Evolutionary conservation across 2,797 vertebrate species (phyloP).

Genomic region (Iguana delicatissima): DNA sequence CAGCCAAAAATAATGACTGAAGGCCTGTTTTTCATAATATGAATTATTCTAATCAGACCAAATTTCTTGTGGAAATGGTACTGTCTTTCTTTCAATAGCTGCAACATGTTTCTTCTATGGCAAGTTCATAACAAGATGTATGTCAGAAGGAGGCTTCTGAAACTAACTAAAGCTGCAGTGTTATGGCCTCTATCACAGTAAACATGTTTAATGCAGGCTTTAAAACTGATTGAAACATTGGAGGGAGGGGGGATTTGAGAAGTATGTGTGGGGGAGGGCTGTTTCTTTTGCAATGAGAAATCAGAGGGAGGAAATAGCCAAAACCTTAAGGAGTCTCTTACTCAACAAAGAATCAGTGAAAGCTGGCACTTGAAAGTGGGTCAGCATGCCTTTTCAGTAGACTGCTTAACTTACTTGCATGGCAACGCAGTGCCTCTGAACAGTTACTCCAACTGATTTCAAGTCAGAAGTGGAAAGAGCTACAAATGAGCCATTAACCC

Average conservation of each 20-base stretch:
- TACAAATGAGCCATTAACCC: slow-evolving; percentile 42
- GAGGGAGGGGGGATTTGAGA: neutral
- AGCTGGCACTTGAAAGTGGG: slow-evolving; percentile 67
- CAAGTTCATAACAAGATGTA: slow-evolving; percentile 60
- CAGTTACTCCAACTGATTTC: slow-evolving; percentile 43
- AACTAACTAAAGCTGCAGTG: slow-evolving; percentile 48
- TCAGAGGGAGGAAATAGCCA: slow-evolving; percentile 60
- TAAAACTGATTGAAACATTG: neutral
- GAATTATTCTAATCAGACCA: slow-evolving; percentile 69
- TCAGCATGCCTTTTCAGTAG: slow-evolving; percentile 58
- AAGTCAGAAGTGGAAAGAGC: slow-evolving; percentile 33
- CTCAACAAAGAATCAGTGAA: slow-evolving; percentile 62
- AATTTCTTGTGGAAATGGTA: slow-evolving; percentile 71
- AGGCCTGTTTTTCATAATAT: slow-evolving; percentile 73
- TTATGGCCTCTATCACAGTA: neutral
- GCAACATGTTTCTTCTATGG: slow-evolving; percentile 73
- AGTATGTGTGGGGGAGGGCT: slow-evolving; percentile 19
- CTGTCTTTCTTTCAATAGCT: slow-evolving; percentile 74
- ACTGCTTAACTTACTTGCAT: slow-evolving; percentile 55
- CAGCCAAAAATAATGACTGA: slow-evolving; percentile 79
- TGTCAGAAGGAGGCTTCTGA: slow-evolving; percentile 37
- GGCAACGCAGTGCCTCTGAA: slow-evolving; percentile 28
- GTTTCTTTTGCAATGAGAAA: slow-evolving; percentile 62
- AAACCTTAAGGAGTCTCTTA: slow-evolving; percentile 61
- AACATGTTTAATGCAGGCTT: neutral